Conservation (phyloP, 1,140 invertebrate genomes). For the Cryptotermes secundus region DNA sequence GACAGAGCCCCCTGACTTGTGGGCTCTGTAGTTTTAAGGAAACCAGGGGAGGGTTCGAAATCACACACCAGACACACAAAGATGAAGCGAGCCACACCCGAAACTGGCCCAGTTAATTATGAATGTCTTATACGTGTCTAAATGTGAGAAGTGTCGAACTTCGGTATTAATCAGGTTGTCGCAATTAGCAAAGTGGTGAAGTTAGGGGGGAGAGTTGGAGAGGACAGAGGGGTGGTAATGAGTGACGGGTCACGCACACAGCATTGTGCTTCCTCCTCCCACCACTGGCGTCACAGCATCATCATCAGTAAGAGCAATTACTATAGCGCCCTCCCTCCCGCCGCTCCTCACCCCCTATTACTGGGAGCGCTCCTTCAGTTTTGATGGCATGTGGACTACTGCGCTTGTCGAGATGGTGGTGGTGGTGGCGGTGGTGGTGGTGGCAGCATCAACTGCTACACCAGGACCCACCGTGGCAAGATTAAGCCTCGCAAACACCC, state of each 20-base stretch:
- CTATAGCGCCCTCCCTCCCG: neutral
- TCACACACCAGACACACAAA: slow-evolving; percentile 25
- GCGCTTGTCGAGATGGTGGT: slow-evolving; percentile 6
- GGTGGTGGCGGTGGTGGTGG: neutral
- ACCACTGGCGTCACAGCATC: neutral
- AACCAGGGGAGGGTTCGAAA: neutral
- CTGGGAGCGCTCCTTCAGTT: neutral
- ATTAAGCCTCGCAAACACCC: neutral
- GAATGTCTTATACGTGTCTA: neutral
- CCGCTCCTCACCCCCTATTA: neutral
- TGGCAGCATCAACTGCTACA: neutral
- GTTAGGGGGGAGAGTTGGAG: neutral
- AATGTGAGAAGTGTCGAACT: neutral
- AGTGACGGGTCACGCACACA: slow-evolving; percentile 19
- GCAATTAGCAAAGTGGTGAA: neutral
- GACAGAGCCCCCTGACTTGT: neutral
- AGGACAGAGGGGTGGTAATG: neutral
- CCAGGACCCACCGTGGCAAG: neutral
- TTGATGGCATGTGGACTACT: neutral
- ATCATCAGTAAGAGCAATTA: slow-evolving; percentile 15
- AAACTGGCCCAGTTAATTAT: neutral
- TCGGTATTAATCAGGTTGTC: neutral
- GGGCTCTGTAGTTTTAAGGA: neutral
- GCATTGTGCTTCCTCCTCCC: neutral
- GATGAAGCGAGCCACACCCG: slow-evolving; percentile 24